Base-by-base conservation (phyloP, 2,113 vertebrate species). In the Jaculus jaculus region DNA sequence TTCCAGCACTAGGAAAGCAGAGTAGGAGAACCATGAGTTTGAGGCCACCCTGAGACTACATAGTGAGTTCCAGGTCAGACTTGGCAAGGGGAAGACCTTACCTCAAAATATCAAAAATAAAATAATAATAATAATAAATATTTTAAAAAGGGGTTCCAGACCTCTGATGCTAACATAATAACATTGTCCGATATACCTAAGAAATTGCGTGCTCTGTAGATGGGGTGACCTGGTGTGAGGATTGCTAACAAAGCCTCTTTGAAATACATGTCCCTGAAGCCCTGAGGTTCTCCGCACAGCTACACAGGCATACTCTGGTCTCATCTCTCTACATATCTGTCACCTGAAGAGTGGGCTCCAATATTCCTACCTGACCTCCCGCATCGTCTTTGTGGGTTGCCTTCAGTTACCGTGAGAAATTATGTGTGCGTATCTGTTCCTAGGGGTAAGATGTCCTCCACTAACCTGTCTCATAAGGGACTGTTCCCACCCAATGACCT, bases 221-320 rank as follows among this genome's bases (percentile, higher is more conserved):
- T n/a, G 3, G 0, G 11, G 24, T 7, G 12, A 87, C 73, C 24
- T 8, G 68, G 37, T 54, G 10, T 63, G 72, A 69, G 26, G 8
- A 30, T 39, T 71, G 79, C 68, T 58, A 42, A 83, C 1, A 0
- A 60, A 9, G 13, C 23, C 23, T 32, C 68, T 74, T 0, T 1
- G n/a, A 24, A 15, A 16, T 0, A 4, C 28, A 1, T 17, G 72
- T 65, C 9, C 18, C 23, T n/a, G 7, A 13, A 21, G 42, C 58
- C 71, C 61, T n/a, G 5, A 34, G 12, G 74, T 12, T 51, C 8
- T 63, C 23, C 10, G 1, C 39, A 21, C 5, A 0, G 5, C 37
- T 47, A 15, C 23, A 63, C 7, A 32, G 7, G 3, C 20, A 26
- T 18, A 21, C 0, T 3, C 34, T 32, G 7, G 63, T n/a, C 61